These are phyloP conservation scores for Amphimallon solstitiale DNA, from an alignment of 2,888 invertebrate genomes.

Conservation along the genomic window DNA sequence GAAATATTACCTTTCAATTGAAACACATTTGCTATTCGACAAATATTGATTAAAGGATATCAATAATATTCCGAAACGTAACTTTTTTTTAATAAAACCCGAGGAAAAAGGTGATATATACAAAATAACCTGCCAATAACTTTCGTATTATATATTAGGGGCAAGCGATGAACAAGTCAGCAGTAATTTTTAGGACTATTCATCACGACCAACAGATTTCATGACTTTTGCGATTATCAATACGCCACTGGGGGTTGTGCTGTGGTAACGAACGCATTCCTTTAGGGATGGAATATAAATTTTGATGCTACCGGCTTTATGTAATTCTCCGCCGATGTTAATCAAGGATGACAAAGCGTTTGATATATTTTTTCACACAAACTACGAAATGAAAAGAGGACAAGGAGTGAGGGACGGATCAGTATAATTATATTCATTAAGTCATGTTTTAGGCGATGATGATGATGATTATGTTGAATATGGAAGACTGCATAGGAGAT, in stretches of 20 bases:
- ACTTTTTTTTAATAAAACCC: constrained; percentile 8
- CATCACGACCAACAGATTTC: constrained; percentile 10
- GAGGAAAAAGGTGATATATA: neutral
- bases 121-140: constrained; percentile 17
- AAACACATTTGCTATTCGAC: neutral
- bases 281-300: constrained; percentile 6
- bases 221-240: constrained; percentile 16
- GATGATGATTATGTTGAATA: constrained; percentile 24
- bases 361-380: constrained; percentile 7
- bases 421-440: constrained; percentile 11
- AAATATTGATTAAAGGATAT: neutral
- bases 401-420: constrained; percentile 11
- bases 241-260: neutral
- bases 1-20: neutral
- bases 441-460: constrained; percentile 3
- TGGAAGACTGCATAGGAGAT: constrained; percentile 13
- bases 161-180: constrained; percentile 15
- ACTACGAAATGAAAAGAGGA: neutral
- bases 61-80: neutral
- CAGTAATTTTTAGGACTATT: constrained; percentile 18
- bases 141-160: constrained; percentile 8
- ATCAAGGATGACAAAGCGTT: constrained; percentile 22
- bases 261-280: neutral
- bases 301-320: neutral
- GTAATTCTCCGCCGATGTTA: constrained; percentile 11